A percentile compares a stretch with the other conserved stretches of the same genome.
These are phyloP conservation scores for Sciurus niger DNA, from an alignment of 2,113 vertebrate genomes.

Conservation along the genomic window DNA sequence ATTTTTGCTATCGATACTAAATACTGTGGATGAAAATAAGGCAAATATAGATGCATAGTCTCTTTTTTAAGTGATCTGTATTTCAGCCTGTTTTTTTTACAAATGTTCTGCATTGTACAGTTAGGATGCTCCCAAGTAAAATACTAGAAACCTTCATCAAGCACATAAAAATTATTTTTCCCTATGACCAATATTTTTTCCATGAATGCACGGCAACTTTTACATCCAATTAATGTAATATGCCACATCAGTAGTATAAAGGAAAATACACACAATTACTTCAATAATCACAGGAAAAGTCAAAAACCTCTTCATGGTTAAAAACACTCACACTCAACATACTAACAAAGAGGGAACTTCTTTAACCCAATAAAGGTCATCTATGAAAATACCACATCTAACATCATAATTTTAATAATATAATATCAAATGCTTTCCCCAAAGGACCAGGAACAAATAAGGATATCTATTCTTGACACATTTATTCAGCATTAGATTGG, in stretches of 20 bases:
- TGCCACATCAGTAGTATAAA: background rate
- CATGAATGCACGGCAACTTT: background rate
- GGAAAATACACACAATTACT: background rate
- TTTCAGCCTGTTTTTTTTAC: background rate
- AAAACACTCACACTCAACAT: conserved; percentile 26
- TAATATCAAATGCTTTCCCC: background rate
- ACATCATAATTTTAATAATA: background rate
- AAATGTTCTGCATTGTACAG: background rate
- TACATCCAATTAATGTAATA: background rate
- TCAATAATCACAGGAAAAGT: background rate
- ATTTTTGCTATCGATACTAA: conserved; percentile 4
- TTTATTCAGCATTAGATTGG: background rate
- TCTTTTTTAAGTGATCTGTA: background rate
- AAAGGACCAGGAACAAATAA: background rate
- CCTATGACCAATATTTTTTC: conserved; percentile 15
- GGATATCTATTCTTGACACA: background rate
- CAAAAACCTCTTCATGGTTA: background rate
- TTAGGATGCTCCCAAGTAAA: background rate
- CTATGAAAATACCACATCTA: background rate
- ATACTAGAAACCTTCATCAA: background rate
- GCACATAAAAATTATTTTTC: background rate
- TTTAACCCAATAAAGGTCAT: background rate
- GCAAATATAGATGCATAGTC: background rate
- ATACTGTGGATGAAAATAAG: background rate
- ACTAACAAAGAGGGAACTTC: background rate